phyloP scores from a whole-genome alignment of 2,113 vertebrate species.

The Axis porcinus region DNA sequence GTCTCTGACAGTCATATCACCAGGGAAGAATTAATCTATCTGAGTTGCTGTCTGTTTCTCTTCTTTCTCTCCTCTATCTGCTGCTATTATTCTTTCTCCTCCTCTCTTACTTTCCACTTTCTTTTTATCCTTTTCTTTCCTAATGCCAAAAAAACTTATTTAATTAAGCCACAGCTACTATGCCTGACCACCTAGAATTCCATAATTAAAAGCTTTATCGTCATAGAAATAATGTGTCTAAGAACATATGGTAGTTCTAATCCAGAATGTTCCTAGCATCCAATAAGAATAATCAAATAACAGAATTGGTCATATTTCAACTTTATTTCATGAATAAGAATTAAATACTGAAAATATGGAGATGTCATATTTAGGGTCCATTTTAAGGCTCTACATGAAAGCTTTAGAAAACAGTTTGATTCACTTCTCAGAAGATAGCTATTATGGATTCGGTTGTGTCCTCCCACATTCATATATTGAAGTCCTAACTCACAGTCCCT shows the following conservation, averaged over 20 bases:
- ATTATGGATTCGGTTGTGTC: background rate
- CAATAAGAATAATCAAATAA: background rate
- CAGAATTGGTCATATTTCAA: background rate
- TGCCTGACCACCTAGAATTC: background rate
- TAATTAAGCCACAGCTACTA: background rate
- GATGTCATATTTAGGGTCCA: background rate
- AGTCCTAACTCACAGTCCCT: background rate
- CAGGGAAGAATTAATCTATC: slow-evolving; percentile 74
- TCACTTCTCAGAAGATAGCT: background rate
- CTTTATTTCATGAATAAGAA: background rate
- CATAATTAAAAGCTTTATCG: background rate
- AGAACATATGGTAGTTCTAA: background rate
- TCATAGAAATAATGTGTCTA: background rate
- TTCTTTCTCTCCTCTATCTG: slow-evolving; percentile 28
- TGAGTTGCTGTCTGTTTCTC: slow-evolving; percentile 45
- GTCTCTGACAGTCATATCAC: slow-evolving; percentile 54
- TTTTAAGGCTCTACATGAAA: background rate
- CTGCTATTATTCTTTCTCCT: background rate
- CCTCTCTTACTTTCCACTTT: background rate
- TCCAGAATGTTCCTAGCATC: background rate
- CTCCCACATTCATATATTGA: background rate
- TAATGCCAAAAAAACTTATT: background rate
- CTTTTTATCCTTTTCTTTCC: background rate
- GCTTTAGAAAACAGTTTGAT: background rate
- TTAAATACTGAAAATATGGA: background rate